phyloP scores from a whole-genome alignment of 2,113 vertebrate genomes.

The Aphyosemion australe region DNA sequence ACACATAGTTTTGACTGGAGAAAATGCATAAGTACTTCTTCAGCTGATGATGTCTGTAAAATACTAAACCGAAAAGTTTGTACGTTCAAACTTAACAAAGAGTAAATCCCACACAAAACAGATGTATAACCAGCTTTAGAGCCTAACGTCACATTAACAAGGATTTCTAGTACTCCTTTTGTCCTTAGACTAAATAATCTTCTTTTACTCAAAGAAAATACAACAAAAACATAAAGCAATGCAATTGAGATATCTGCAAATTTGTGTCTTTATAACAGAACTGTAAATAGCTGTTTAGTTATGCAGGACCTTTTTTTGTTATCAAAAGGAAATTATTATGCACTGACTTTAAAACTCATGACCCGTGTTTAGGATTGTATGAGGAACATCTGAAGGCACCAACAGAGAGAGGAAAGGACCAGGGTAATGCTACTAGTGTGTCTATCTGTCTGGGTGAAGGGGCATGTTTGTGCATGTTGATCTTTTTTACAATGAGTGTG shows the following conservation, averaged over 20 bases:
- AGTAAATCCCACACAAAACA: not conserved
- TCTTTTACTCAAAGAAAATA: not conserved
- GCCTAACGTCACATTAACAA: too few relatives aligned
- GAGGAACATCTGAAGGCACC: slow-evolving; percentile 44
- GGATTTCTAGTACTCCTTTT: too few relatives aligned
- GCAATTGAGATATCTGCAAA: not conserved
- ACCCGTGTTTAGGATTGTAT: not conserved
- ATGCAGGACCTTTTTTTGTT: not conserved
- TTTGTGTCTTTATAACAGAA: not conserved
- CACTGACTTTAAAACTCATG: slow-evolving; percentile 1
- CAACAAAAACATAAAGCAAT: not conserved
- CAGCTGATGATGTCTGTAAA: not conserved
- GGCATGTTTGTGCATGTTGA: slow-evolving; percentile 13
- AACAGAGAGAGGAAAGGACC: not conserved
- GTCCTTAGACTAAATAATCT: too few relatives aligned
- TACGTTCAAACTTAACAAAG: not conserved
- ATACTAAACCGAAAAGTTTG: too few relatives aligned
- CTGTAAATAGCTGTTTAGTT: not conserved
- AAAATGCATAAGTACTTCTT: too few relatives aligned
- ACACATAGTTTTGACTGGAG: not conserved
- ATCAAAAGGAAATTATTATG: not conserved
- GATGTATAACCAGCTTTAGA: not conserved
- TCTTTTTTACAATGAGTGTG: not conserved
- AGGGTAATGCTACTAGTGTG: slow-evolving; percentile 26
- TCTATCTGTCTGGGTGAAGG: slow-evolving; percentile 21